Conservation (phyloP, 2,797 vertebrate species). For the Psittacula echo region DNA sequence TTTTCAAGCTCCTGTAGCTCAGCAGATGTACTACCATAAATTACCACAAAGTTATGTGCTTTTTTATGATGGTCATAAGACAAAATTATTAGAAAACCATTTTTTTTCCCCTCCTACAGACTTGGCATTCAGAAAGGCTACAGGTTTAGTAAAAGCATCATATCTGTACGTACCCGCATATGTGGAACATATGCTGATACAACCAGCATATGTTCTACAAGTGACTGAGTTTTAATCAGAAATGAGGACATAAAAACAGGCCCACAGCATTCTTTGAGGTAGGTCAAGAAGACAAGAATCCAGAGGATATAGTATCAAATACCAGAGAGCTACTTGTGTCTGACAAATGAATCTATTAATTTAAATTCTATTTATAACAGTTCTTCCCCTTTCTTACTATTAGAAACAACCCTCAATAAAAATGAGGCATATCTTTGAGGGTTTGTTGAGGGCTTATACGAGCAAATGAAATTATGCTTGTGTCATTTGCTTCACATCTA, state of each 20-base stretch:
- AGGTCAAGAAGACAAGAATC: neutral
- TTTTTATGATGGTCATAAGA: constrained; percentile 31
- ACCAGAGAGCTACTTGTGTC: neutral
- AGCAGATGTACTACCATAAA: constrained; percentile 41
- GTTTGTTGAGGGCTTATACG: neutral
- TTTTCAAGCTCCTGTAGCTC: constrained; percentile 45
- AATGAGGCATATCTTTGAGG: neutral
- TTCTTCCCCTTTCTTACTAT: neutral
- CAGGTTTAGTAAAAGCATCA: neutral
- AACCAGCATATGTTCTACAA: constrained; percentile 8
- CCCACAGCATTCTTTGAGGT: neutral
- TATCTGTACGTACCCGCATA: neutral
- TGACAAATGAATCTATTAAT: neutral
- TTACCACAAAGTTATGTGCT: neutral
- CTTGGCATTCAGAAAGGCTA: neutral
- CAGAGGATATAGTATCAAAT: neutral
- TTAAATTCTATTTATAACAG: neutral
- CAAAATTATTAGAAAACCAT: constrained; percentile 47
- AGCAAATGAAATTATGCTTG: neutral
- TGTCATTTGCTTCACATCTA: neutral
- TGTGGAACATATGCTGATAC: neutral
- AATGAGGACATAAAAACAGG: neutral
- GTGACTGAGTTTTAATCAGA: neutral
- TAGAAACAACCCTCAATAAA: neutral
- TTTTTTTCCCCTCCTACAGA: constrained; percentile 5